These are phyloP conservation scores for Hystrix cristata DNA, from an alignment of 2,113 vertebrate genomes.

Conservation along the genomic window DNA sequence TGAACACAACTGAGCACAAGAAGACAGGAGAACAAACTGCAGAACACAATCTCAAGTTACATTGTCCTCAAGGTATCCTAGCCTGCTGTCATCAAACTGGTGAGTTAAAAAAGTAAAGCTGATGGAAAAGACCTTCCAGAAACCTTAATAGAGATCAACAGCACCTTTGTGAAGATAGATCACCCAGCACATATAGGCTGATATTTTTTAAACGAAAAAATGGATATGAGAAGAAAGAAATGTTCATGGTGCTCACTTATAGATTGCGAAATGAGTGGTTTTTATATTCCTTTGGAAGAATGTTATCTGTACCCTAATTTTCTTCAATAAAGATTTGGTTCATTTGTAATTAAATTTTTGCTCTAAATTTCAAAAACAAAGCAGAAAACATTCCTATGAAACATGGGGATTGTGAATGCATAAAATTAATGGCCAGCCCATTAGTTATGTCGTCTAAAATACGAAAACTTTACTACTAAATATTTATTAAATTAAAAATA, in stretches of 20 bases:
- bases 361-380: slow-evolving; percentile 27
- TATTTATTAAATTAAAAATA: not conserved
- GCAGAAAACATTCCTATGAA: not conserved
- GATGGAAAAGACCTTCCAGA: not conserved
- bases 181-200: not conserved
- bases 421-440: not conserved
- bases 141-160: not conserved
- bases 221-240: not conserved
- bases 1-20: not conserved
- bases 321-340: slow-evolving; percentile 23
- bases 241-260: not conserved
- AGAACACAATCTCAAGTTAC: not conserved
- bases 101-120: not conserved
- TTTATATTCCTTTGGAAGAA: slow-evolving; percentile 23
- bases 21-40: not conserved
- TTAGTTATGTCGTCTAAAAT: not conserved
- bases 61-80: not conserved
- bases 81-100: not conserved
- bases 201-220: slow-evolving; percentile 39
- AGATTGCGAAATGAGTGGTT: not conserved
- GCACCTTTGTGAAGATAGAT: slow-evolving; percentile 18
- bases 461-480: not conserved
- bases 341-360: slow-evolving; percentile 21
- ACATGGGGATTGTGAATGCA: not conserved
- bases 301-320: not conserved